Conservation (phyloP, 2,888 invertebrate species). For the Cephus rjabovi region DNA sequence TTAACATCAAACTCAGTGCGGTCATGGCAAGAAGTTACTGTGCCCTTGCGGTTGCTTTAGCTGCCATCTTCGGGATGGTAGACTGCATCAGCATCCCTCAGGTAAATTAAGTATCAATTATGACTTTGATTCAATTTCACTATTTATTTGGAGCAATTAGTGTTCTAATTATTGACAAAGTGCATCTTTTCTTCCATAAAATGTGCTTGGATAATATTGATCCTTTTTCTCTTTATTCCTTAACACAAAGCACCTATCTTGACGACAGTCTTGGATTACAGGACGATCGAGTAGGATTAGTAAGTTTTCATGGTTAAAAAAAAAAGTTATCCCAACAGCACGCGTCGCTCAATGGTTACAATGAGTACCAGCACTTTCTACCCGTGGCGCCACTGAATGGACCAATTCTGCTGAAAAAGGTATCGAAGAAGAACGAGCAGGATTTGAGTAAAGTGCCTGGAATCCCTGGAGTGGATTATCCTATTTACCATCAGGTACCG, state of each 20-base stretch:
- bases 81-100: constrained; percentile 34
- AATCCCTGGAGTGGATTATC: constrained; percentile 83
- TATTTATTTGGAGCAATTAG: neutral
- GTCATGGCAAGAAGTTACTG: constrained; percentile 51
- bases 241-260: neutral
- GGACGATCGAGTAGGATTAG: neutral
- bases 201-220: no score
- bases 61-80: constrained; percentile 37
- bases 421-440: constrained; percentile 72
- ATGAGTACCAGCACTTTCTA: constrained; percentile 45
- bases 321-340: constrained; percentile 26
- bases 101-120: constrained; percentile 33
- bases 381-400: constrained; percentile 34
- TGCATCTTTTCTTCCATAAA: neutral
- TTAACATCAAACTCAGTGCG: constrained; percentile 56
- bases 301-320: neutral
- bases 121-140: neutral
- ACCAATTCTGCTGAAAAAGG: constrained; percentile 44
- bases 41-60: constrained; percentile 32
- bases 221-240: neutral
- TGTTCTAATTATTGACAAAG: no score
- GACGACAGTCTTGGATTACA: neutral
- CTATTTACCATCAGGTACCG: constrained; percentile 82
- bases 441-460: constrained; percentile 87
- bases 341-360: constrained; percentile 30